phyloP scores from a whole-genome alignment of 2,113 vertebrate genomes.

The Phylloscopus trochiloides region DNA sequence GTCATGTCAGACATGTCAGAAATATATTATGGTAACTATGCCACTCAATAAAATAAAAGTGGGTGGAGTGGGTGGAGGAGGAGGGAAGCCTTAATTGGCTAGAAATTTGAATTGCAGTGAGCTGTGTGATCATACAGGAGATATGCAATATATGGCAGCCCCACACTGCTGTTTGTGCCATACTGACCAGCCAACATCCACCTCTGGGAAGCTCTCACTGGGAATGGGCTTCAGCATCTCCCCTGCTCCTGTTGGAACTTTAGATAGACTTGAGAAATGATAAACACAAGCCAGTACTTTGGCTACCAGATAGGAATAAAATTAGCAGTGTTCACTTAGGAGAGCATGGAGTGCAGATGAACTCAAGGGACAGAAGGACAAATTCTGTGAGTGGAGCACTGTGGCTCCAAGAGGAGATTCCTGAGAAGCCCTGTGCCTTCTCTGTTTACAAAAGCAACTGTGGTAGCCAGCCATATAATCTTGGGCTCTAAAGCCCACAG shows the following conservation, averaged over 20 bases:
- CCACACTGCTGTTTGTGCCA: background rate
- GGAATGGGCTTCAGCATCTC: background rate
- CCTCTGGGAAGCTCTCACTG: background rate
- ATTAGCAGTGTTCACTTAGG: background rate
- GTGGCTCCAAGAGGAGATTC: background rate
- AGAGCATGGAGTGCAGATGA: background rate
- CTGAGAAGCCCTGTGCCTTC: background rate
- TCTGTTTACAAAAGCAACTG: background rate
- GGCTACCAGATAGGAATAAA: background rate
- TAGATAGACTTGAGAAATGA: background rate
- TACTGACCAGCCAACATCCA: background rate
- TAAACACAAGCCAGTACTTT: background rate
- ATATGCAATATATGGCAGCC: background rate
- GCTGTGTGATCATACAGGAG: rapidly evolving
- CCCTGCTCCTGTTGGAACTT: background rate
- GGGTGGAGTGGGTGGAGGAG: too few species aligned
- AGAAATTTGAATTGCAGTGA: background rate
- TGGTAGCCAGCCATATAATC: background rate
- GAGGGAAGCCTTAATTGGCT: background rate
- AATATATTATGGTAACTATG: background rate
- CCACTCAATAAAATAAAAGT: background rate
- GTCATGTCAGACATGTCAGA: too few species aligned
- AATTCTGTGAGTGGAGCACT: background rate
- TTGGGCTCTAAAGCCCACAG: background rate
- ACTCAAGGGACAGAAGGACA: background rate